A percentile compares a stretch with the other conserved stretches of the same genome.
phyloP scores from a whole-genome alignment of 2,888 invertebrate genomes.

The Amphipyra berbera region DNA sequence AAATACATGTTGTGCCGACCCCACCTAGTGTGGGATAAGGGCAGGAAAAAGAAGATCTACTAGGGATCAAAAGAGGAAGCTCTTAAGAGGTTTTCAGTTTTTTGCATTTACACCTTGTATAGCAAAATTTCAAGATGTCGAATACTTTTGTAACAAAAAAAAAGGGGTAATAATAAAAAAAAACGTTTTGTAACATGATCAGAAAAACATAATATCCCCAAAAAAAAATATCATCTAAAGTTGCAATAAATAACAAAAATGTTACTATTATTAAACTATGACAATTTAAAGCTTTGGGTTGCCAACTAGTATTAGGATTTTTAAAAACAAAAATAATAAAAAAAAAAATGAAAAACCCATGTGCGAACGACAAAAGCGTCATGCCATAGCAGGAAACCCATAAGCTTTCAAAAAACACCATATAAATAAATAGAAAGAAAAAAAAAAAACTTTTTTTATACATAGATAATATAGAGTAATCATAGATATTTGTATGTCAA shows the following conservation, averaged over 20 bases:
- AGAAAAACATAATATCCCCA: slow-evolving; percentile 12
- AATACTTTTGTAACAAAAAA: too few relatives aligned
- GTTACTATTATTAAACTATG: slow-evolving; percentile 44
- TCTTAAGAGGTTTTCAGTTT: too few relatives aligned
- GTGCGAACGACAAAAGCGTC: slow-evolving; percentile 71
- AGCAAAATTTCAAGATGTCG: too few relatives aligned
- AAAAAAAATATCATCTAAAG: background rate
- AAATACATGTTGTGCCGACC: too few relatives aligned
- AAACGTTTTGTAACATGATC: slow-evolving; percentile 27
- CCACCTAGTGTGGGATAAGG: too few relatives aligned
- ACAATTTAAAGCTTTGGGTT: slow-evolving; percentile 78
- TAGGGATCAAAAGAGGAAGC: too few relatives aligned
- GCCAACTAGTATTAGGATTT: slow-evolving; percentile 70
- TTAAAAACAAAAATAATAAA: slow-evolving; percentile 52
- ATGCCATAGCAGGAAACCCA: slow-evolving; percentile 85
- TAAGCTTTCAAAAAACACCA: slow-evolving; percentile 82
- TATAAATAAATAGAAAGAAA: slow-evolving; percentile 50
- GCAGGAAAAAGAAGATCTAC: too few relatives aligned
- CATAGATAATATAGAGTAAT: slow-evolving; percentile 45
- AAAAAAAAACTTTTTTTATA: slow-evolving; percentile 32
- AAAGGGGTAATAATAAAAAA: too few relatives aligned
- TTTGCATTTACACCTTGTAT: too few relatives aligned
- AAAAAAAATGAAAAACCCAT: slow-evolving; percentile 52
- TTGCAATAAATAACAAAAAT: slow-evolving; percentile 27
- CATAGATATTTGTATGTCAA: slow-evolving; percentile 70